Conservation (phyloP, 35 echinoderm and acorn worm species). For the Strongylocentrotus purpuratus region DNA sequence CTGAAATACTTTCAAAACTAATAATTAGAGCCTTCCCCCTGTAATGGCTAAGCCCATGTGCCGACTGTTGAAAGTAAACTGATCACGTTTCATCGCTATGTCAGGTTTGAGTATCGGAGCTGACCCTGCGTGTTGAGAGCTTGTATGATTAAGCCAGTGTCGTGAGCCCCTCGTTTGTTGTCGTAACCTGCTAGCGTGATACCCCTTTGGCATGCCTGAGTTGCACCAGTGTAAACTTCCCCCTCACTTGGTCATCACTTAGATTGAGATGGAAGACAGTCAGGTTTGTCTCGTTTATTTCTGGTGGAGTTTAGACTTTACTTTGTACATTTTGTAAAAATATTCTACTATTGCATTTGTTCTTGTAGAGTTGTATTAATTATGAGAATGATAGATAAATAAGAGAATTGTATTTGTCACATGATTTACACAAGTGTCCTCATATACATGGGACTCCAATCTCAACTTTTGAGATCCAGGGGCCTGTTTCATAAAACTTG, state of each 20-base stretch:
- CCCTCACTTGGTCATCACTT: conserved; percentile 22
- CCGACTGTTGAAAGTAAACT: neutral
- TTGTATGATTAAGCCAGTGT: neutral
- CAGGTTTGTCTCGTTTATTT: neutral
- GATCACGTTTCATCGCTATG: neutral
- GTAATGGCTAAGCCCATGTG: neutral
- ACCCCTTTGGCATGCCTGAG: conserved; percentile 16
- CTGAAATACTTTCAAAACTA: neutral
- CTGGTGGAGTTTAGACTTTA: neutral
- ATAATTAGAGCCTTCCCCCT: neutral
- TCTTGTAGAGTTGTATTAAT: no score
- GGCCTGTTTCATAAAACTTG: no score
- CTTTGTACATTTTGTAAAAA: neutral
- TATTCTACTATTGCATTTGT: neutral
- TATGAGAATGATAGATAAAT: no score
- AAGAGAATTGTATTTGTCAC: no score
- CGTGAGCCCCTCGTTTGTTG: neutral
- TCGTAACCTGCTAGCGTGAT: conserved; percentile 26
- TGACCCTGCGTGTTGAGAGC: neutral
- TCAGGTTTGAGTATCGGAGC: neutral
- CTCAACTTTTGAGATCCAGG: no score
- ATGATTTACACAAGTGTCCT: no score
- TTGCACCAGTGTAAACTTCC: conserved; percentile 14
- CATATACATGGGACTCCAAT: no score
- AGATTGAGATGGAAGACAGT: neutral